These are phyloP conservation scores for Gymnodraco acuticeps DNA, from an alignment of 2,797 vertebrate species.

Conservation along the genomic window DNA sequence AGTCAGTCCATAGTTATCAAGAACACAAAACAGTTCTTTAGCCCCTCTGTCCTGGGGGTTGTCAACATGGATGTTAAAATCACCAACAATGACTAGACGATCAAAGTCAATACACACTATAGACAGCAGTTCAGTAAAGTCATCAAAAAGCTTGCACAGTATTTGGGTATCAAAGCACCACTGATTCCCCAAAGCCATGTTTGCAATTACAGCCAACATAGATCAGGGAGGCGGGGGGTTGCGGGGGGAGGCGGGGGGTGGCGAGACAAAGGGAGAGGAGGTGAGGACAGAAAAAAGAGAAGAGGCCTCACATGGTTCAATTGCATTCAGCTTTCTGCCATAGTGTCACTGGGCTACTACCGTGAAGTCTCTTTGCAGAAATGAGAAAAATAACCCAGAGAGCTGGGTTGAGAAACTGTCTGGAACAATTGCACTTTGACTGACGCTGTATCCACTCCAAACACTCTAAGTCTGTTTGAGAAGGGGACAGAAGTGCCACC, in stretches of 20 bases:
- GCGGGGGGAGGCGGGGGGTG: slow-evolving; percentile 19
- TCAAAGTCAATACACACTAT: too few species aligned
- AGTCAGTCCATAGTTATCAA: too few species aligned
- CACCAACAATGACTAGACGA: too few species aligned
- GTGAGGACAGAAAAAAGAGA: slow-evolving; percentile 17
- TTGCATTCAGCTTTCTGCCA: slow-evolving; percentile 56
- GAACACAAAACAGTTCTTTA: too few species aligned
- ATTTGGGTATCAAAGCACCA: slow-evolving; percentile 46
- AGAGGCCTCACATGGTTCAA: slow-evolving; percentile 45
- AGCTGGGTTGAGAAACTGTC: slow-evolving; percentile 1
- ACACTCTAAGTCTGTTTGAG: slow-evolving; percentile 38
- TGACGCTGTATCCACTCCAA: slow-evolving; percentile 40
- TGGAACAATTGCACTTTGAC: slow-evolving; percentile 38
- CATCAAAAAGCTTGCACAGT: too few species aligned
- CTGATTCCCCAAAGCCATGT: slow-evolving; percentile 66
- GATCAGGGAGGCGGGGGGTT: slow-evolving; percentile 21
- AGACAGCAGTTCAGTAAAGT: too few species aligned
- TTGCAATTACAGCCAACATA: slow-evolving; percentile 71
- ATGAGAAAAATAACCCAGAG: background rate
- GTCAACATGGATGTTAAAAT: too few species aligned
- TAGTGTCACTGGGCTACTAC: slow-evolving; percentile 33
- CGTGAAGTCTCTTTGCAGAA: slow-evolving; percentile 7
- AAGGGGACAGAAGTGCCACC: slow-evolving; percentile 29
- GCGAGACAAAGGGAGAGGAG: slow-evolving; percentile 26
- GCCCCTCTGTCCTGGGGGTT: too few species aligned